A percentile compares a stretch with the other conserved stretches of the same genome.
These are phyloP conservation scores for Oedothorax gibbosus DNA, from an alignment of 1,140 invertebrate species.

Conservation along the genomic window DNA sequence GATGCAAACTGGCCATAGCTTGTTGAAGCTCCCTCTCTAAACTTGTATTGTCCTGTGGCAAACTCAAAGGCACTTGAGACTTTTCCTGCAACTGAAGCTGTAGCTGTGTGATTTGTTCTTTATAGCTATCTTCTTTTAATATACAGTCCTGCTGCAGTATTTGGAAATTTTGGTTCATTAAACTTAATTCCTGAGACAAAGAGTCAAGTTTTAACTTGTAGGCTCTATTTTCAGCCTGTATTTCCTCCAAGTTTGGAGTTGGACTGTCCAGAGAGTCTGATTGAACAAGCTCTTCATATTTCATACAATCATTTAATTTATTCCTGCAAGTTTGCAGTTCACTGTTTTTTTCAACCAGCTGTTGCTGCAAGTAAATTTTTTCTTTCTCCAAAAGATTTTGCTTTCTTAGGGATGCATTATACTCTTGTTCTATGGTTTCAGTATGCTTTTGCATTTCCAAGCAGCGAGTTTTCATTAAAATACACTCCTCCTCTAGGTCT, in stretches of 20 bases:
- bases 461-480: constrained; percentile 1
- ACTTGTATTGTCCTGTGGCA: constrained; percentile 43
- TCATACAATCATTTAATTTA: neutral
- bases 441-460: neutral
- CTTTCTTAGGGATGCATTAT: constrained; percentile 24
- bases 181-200: constrained; percentile 33
- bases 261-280: neutral
- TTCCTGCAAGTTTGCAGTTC: constrained; percentile 22
- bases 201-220: constrained; percentile 5
- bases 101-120: constrained; percentile 21
- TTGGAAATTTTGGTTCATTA: constrained; percentile 2
- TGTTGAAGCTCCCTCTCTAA: constrained; percentile 78
- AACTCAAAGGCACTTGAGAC: neutral
- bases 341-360: constrained; percentile 19
- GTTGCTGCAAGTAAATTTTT: constrained; percentile 48
- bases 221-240: constrained; percentile 27
- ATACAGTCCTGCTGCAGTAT: constrained; percentile 13
- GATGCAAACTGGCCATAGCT: constrained; percentile 86
- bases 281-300: neutral
- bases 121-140: constrained; percentile 25
- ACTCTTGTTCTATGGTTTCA: constrained; percentile 31
- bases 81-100: neutral
- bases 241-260: neutral
- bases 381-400: constrained; percentile 47
- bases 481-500: constrained; percentile 28